Percentiles rank a stretch among this genome's conserved stretches.
phyloP scores from a whole-genome alignment of 2,797 vertebrate species.

The Pangasius djambal region DNA sequence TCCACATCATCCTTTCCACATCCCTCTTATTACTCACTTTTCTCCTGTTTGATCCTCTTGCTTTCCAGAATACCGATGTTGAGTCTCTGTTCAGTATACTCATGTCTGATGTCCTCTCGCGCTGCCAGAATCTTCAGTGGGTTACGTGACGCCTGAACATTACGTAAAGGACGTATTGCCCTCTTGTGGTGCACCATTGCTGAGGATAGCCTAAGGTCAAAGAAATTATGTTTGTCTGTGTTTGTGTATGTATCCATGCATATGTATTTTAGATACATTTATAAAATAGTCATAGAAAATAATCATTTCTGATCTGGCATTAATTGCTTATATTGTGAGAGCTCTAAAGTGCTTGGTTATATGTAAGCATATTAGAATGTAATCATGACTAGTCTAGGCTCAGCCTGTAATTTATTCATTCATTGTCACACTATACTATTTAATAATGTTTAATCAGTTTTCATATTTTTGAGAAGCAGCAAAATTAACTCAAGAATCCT shows the following conservation, averaged over 20 bases:
- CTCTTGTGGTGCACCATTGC: constrained; percentile 92
- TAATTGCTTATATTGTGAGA: not conserved
- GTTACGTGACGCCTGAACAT: constrained; percentile 90
- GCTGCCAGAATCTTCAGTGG: constrained; percentile 93
- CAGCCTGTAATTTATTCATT: not conserved
- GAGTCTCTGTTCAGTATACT: constrained; percentile 92
- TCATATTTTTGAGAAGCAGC: not conserved
- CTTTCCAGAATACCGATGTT: constrained; percentile 93
- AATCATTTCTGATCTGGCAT: not conserved
- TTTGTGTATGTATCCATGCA: not conserved
- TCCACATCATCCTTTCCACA: not conserved
- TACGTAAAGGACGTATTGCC: constrained; percentile 87
- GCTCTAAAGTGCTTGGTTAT: not conserved
- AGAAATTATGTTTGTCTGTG: not conserved
- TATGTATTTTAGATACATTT: not conserved
- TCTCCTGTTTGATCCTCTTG: constrained; percentile 93
- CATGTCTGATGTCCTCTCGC: constrained; percentile 89
- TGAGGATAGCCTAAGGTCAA: constrained; percentile 82
- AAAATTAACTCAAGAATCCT: not conserved
- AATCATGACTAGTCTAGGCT: not conserved
- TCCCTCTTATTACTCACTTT: constrained; percentile 75
- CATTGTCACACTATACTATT: not conserved
- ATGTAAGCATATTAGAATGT: not conserved
- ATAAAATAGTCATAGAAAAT: not conserved
- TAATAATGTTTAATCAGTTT: not conserved